phyloP scores from a whole-genome alignment of 1,140 invertebrate species.

The Carcinoscorpius rotundicauda region DNA sequence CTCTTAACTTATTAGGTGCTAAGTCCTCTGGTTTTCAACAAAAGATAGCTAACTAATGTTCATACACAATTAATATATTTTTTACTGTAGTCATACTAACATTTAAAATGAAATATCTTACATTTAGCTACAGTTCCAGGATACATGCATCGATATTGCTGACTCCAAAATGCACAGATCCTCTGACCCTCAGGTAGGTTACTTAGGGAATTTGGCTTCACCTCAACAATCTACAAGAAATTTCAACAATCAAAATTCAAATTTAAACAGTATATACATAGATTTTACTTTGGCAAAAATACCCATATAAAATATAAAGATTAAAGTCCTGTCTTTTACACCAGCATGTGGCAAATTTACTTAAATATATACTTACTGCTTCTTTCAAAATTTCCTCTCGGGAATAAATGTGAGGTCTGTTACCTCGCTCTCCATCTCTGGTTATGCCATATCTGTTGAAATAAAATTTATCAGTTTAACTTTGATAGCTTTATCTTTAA shows the following conservation, averaged over 20 bases:
- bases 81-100: not conserved
- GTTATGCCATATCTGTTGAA: slow-evolving; percentile 49
- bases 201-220: slow-evolving; percentile 51
- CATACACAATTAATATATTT: no score
- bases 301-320: no score
- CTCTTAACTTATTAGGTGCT: no score
- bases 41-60: not conserved
- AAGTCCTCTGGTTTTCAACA: no score
- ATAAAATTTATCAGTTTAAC: not conserved
- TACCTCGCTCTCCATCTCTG: slow-evolving; percentile 76
- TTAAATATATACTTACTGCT: slow-evolving; percentile 51
- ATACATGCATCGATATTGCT: slow-evolving; percentile 84
- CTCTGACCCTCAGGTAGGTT: slow-evolving; percentile 41
- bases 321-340: no score
- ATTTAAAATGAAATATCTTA: slow-evolving; percentile 15
- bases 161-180: slow-evolving; percentile 90
- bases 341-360: not conserved
- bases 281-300: no score
- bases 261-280: no score
- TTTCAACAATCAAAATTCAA: no score
- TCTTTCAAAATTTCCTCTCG: slow-evolving; percentile 79
- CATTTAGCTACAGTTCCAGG: slow-evolving; percentile 70
- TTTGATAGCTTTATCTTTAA: no score
- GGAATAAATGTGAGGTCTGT: slow-evolving; percentile 74
- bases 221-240: slow-evolving; percentile 49